Evolutionary conservation across 2,113 vertebrate species (phyloP).

Genomic region (Cricetomys ansorgei): DNA sequence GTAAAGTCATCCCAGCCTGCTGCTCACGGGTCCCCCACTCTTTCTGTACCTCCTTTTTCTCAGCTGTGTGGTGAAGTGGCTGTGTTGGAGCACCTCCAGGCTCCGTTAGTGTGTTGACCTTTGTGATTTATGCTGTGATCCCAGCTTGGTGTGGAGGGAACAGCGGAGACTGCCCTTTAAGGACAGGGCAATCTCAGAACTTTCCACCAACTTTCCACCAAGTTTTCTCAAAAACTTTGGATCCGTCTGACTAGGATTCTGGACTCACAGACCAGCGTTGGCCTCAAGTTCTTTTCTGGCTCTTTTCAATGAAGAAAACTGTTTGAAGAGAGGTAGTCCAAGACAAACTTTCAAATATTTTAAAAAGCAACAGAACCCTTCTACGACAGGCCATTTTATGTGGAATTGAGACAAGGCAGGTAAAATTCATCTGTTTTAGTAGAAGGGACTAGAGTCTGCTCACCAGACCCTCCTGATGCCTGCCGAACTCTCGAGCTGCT

Average conservation of each 20-base stretch:
- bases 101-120: background rate
- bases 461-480: background rate
- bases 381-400: background rate
- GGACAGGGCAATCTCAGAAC: background rate
- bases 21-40: background rate
- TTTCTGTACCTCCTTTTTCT: background rate
- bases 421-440: background rate
- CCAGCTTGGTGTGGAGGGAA: background rate
- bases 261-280: background rate
- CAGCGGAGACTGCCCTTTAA: background rate
- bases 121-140: background rate
- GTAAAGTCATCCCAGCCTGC: accelerated
- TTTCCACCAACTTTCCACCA: too few relatives aligned
- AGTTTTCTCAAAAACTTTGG: background rate
- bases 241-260: background rate
- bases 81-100: background rate
- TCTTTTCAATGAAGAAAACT: background rate
- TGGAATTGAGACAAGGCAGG: background rate
- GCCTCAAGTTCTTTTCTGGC: background rate
- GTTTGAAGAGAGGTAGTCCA: background rate
- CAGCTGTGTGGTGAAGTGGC: background rate
- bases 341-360: slow-evolving; percentile 1
- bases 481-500: background rate
- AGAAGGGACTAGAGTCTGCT: accelerated
- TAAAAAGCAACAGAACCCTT: background rate